Percentiles rank a stretch among this genome's conserved stretches.
phyloP scores from a whole-genome alignment of 2,888 invertebrate genomes.

The Agrilus biguttatus region DNA sequence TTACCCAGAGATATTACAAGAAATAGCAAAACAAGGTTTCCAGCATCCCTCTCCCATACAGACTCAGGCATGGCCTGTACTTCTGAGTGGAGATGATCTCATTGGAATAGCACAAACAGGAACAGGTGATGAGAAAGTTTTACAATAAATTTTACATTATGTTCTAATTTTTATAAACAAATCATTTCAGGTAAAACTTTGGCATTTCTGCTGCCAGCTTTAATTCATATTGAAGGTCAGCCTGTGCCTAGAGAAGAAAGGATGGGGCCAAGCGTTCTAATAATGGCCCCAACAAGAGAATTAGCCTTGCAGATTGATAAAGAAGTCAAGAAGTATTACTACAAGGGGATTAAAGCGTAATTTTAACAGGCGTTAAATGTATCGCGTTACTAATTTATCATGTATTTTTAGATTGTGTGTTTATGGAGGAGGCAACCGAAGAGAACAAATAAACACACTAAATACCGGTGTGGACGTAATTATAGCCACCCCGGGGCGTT shows the following conservation, averaged over 20 bases:
- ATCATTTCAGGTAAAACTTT: slow-evolving; percentile 65
- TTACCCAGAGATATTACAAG: slow-evolving; percentile 70
- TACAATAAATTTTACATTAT: slow-evolving; percentile 1
- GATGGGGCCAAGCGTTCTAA: slow-evolving; percentile 70
- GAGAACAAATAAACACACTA: slow-evolving; percentile 61
- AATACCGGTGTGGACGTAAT: slow-evolving; percentile 81
- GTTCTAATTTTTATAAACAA: not conserved
- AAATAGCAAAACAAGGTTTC: slow-evolving; percentile 72
- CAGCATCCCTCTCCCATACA: slow-evolving; percentile 80
- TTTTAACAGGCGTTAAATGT: slow-evolving; percentile 14
- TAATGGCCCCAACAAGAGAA: slow-evolving; percentile 88
- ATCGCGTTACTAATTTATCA: not conserved
- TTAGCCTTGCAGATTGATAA: slow-evolving; percentile 84
- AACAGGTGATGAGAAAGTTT: slow-evolving; percentile 36
- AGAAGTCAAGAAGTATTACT: slow-evolving; percentile 80
- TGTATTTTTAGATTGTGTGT: slow-evolving; percentile 54
- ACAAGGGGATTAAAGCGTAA: slow-evolving; percentile 73
- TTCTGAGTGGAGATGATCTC: slow-evolving; percentile 79
- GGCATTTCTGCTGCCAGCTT: slow-evolving; percentile 82
- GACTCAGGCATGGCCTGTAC: slow-evolving; percentile 86
- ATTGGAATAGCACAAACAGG: slow-evolving; percentile 96
- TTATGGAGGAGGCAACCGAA: slow-evolving; percentile 79
- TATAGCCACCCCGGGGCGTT: slow-evolving; percentile 86
- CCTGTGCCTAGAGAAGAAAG: slow-evolving; percentile 53
- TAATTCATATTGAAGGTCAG: slow-evolving; percentile 87